Evolutionary conservation across 2,888 invertebrate species (phyloP).

Genomic region (Hypercompe scribonia): DNA sequence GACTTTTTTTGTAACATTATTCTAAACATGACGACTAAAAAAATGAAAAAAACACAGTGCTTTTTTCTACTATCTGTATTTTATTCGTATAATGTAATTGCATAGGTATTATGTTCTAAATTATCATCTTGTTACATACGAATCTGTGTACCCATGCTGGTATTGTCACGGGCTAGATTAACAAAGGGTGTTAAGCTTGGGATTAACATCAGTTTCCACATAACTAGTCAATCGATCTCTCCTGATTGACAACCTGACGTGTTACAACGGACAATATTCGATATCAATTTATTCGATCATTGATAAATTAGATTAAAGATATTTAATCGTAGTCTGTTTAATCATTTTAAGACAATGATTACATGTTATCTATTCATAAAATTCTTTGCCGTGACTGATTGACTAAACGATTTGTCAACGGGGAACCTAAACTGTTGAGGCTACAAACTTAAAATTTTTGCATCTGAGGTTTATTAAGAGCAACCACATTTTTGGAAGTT

Average conservation of each 20-base stretch:
- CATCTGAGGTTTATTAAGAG: no score
- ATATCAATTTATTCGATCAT: not conserved
- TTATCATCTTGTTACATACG: conserved; percentile 22
- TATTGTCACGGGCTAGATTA: conserved; percentile 72
- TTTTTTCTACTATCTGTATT: not conserved
- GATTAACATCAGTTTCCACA: conserved; percentile 75
- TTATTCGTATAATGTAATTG: conserved; percentile 7
- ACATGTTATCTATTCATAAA: no score
- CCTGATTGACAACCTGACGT: conserved; percentile 68
- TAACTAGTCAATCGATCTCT: conserved; percentile 69
- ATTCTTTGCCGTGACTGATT: no score
- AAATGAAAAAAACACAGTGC: no score
- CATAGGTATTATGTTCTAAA: not conserved
- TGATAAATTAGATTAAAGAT: not conserved
- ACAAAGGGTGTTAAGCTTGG: conserved; percentile 61
- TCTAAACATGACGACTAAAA: no score
- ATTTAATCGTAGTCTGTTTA: not conserved
- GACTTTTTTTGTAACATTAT: no score
- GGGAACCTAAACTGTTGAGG: no score
- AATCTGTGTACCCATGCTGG: conserved; percentile 64
- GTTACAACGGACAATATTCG: conserved; percentile 47
- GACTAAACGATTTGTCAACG: no score
- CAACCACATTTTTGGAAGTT: no score
- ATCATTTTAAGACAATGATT: not conserved
- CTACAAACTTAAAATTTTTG: no score